Percentiles rank a stretch among this genome's conserved stretches.
phyloP scores from a whole-genome alignment of 2,888 invertebrate species.

The Thysanoteuthis rhombus region DNA sequence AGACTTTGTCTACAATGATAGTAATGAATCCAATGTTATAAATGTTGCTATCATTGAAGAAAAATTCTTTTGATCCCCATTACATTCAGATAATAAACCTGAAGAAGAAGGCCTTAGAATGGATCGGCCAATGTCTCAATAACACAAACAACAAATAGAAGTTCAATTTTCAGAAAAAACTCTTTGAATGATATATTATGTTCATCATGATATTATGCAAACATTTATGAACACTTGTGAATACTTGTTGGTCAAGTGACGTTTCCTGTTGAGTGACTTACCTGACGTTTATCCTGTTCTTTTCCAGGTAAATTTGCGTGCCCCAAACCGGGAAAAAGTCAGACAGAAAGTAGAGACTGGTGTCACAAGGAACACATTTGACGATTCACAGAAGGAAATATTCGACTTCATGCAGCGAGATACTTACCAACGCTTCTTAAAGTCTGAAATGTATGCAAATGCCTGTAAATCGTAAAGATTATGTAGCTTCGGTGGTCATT shows the following conservation, averaged over 20 bases:
- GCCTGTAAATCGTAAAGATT: not conserved
- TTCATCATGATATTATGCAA: no score
- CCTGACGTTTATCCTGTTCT: not conserved
- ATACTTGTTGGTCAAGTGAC: not conserved
- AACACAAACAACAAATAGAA: no score
- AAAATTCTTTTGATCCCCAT: no score
- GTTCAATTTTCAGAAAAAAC: no score
- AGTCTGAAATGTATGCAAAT: conserved; percentile 13
- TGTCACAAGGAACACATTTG: not conserved
- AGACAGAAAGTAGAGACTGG: not conserved
- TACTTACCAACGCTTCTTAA: conserved; percentile 20
- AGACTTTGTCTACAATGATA: no score
- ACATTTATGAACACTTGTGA: no score
- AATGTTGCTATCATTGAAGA: no score
- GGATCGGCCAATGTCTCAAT: no score
- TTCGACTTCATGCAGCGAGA: conserved; percentile 26
- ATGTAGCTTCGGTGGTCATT: not conserved
- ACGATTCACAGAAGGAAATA: conserved; percentile 21
- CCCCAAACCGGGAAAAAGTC: conserved; percentile 21
- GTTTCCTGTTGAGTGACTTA: not conserved
- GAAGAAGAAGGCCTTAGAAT: no score
- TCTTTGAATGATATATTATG: no score
- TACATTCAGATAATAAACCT: no score
- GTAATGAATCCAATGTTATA: no score
- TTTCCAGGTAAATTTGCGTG: conserved; percentile 16